Base-by-base conservation (phyloP, 1,140 invertebrate species). In the Drosophila ironensis region DNA sequence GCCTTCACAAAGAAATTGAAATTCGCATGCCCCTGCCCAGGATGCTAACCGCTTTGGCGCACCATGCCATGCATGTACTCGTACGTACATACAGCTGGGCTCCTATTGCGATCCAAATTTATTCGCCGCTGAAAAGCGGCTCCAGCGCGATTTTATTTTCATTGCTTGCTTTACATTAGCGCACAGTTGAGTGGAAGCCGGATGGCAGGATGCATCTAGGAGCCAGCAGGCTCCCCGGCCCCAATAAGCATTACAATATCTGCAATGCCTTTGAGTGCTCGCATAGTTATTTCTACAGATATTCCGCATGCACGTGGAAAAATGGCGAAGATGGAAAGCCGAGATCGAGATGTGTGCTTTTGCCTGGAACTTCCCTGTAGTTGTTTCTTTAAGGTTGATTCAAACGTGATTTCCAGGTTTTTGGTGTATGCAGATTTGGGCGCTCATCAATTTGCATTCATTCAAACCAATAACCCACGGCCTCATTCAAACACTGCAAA, bases 121-220 rank as follows among this genome's bases (percentile, higher is more conserved):
- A 82, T 82, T 81, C 78, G 73, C 78, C 48, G 69, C 73, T 72
- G 73, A 82, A 73, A 77, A 77, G 69, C 40, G 25, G 19, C 45
- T 22, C 35, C 28, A 41, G 37, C 41, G 51, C 73, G 45, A 84
- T 78, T 86, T 84, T 84, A 84, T 77, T 77, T 82, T 73, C 73
- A 78, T 86, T 74, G 78, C 73, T 78, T 84, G 64, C 69, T 72
- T 66, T 78, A 66, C 76, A 86, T 86, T 78, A 84, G 80, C 64
- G 78, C 73, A 73, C 52, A 82, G 78, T 78, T 35, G 67, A 76
- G 72, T 74, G 72, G 59, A 64, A 59, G 59, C 38, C 14, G 7
- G 46, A 14, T 35, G 35, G 47, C 22, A 22, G n/a, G 53, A 8
- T 11, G 14, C 6, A 53, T 40, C 11, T 30, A 30, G 28, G n/a